Conservation (phyloP, 2,797 vertebrate species). For the Microtus obscurus region DNA sequence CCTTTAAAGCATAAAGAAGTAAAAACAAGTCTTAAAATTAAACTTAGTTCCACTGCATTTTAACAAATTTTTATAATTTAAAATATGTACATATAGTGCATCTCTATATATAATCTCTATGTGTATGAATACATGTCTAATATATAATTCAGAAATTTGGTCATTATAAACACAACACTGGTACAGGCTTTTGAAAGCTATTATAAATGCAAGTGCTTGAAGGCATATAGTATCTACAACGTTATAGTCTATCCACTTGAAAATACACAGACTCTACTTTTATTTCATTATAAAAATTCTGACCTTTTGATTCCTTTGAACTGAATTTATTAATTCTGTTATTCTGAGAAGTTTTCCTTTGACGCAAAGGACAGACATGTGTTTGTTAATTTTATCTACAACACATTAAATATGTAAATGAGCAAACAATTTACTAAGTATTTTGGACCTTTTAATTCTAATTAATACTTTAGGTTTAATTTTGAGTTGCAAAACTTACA, state of each 20-base stretch:
- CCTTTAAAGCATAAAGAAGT: neutral
- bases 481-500: neutral
- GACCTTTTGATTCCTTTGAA: neutral
- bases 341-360: neutral
- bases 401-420: neutral
- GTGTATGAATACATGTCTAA: neutral
- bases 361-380: neutral
- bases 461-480: conserved; percentile 32
- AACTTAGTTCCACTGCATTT: neutral
- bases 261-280: neutral
- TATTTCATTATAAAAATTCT: neutral
- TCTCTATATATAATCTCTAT: neutral
- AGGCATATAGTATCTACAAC: neutral
- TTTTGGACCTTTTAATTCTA: neutral
- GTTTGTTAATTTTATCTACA: neutral
- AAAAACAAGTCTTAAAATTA: conserved; percentile 14
- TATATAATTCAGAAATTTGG: neutral
- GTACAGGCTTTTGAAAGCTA: neutral
- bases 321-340: neutral
- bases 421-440: conserved; percentile 12
- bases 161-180: neutral
- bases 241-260: neutral
- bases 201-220: neutral
- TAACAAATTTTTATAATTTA: neutral
- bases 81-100: neutral